Conservation (phyloP, 2,113 vertebrate genomes). For the Alligator mississippiensis region DNA sequence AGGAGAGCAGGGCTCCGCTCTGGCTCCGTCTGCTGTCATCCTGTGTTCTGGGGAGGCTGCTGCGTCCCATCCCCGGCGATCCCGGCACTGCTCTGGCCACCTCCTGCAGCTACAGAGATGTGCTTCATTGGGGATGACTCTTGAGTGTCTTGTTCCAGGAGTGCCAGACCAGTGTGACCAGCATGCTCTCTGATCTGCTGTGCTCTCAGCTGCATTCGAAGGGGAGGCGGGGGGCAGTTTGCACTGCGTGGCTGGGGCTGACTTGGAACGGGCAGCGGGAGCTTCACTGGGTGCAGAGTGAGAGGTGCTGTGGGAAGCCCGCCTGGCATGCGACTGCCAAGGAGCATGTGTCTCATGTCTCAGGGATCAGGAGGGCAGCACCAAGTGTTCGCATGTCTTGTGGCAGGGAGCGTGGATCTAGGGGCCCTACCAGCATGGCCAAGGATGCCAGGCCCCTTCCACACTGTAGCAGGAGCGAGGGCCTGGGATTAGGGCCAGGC, state of each 20-base stretch:
- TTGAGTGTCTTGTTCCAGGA: background rate
- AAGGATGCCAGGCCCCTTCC: background rate
- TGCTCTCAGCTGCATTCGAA: background rate
- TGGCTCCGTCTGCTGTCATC: no score
- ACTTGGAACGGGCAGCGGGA: no score
- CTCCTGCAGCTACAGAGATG: background rate
- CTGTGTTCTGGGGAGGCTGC: background rate
- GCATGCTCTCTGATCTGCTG: background rate
- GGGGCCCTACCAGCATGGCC: background rate
- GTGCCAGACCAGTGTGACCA: background rate
- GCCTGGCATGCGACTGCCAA: background rate
- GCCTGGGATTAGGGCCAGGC: background rate
- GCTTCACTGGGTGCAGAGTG: background rate
- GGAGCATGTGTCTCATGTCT: no score
- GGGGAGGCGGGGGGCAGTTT: background rate
- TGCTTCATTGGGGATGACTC: background rate
- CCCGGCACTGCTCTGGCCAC: background rate
- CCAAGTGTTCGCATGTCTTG: background rate
- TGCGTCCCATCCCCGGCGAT: background rate
- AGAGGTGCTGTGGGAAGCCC: background rate
- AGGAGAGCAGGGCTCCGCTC: background rate
- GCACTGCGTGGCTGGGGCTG: no score
- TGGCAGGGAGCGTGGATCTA: background rate
- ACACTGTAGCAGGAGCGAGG: background rate
- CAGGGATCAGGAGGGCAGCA: background rate